phyloP scores from a whole-genome alignment of 2,113 vertebrate species.

The Eulemur rufifrons region DNA sequence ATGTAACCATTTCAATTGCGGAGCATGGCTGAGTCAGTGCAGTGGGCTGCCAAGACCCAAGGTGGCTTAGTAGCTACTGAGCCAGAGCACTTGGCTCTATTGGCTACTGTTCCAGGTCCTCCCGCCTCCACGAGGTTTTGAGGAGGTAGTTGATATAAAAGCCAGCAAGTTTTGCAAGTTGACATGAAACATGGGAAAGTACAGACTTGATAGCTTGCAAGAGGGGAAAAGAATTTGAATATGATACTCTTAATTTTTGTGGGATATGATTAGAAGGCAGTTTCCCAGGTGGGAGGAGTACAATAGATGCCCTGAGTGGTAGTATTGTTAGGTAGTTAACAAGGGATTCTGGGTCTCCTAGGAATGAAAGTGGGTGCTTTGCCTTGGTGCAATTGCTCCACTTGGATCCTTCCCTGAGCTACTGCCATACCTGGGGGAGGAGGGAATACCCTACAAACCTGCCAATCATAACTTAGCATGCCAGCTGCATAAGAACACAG shows the following conservation, averaged over 20 bases:
- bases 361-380: no score
- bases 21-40: constrained; percentile 32
- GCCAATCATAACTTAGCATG: no score
- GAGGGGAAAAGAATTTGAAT: not conserved
- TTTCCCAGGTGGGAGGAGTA: not conserved
- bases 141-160: not conserved
- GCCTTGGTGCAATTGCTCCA: no score
- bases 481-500: no score
- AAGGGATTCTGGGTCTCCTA: no score
- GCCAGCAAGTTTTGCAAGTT: not conserved
- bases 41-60: not conserved
- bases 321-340: no score
- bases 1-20: not conserved
- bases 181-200: not conserved
- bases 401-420: no score
- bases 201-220: not conserved
- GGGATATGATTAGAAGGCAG: not conserved
- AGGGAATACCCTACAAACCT: no score
- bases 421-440: no score
- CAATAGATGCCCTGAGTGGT: not conserved
- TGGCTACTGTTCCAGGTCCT: not conserved
- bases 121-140: not conserved
- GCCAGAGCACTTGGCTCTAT: not conserved
- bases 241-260: not conserved
- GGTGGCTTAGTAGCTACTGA: not conserved